Conservation (phyloP, 2,888 invertebrate genomes). For the Daptonema setosum region DNA sequence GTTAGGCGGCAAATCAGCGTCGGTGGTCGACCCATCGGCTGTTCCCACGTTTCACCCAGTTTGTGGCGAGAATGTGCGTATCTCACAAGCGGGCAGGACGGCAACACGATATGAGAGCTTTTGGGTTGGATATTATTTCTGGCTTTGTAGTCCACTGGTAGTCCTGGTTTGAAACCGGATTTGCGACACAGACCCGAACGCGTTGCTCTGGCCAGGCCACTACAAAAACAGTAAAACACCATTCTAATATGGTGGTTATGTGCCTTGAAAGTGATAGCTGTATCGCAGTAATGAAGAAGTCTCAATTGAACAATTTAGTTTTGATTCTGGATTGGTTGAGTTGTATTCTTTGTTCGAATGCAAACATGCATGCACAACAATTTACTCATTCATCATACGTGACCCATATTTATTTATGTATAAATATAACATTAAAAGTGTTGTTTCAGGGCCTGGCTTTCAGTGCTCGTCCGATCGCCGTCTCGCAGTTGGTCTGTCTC, state of each 20-base stretch:
- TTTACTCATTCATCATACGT: not conserved
- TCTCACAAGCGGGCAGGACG: slow-evolving; percentile 57
- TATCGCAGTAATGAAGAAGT: too few species aligned
- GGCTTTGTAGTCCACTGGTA: not conserved
- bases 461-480: slow-evolving; percentile 65
- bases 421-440: not conserved
- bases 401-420: not conserved
- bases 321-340: not conserved
- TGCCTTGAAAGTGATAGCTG: too few species aligned
- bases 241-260: too few species aligned
- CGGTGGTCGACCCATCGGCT: too few species aligned
- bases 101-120: slow-evolving; percentile 80
- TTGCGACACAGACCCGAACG: too few species aligned
- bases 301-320: too few species aligned
- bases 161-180: too few species aligned
- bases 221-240: too few species aligned
- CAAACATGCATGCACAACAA: not conserved
- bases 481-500: slow-evolving; percentile 59
- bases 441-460: slow-evolving; percentile 34
- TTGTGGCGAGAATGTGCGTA: slow-evolving; percentile 74
- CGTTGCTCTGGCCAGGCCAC: too few species aligned
- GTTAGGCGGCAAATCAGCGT: too few species aligned
- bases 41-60: slow-evolving; percentile 51
- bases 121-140: slow-evolving; percentile 29
- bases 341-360: not conserved